Conservation (phyloP, 2,797 vertebrate species). For the Scarus forsteni region DNA sequence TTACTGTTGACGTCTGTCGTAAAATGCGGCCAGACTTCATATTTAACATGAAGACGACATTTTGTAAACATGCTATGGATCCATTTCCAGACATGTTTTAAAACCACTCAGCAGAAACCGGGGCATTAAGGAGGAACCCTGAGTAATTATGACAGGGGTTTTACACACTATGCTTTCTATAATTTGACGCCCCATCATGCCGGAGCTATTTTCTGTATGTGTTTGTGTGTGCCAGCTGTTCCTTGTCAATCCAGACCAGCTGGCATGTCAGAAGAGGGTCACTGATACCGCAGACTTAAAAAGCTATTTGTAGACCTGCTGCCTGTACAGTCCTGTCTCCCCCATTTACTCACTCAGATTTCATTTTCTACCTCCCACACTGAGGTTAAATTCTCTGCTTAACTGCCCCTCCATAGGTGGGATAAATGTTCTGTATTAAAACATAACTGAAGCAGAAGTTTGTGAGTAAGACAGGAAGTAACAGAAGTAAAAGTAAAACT, state of each 20-base stretch:
- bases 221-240: slow-evolving; percentile 87
- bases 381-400: too few species aligned
- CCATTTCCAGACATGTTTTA: not conserved
- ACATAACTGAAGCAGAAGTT: too few species aligned
- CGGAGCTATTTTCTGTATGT: slow-evolving; percentile 61
- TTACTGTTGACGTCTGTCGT: slow-evolving; percentile 59
- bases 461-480: too few species aligned
- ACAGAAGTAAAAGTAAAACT: too few species aligned
- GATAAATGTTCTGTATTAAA: too few species aligned
- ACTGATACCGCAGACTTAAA: slow-evolving; percentile 83
- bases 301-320: slow-evolving; percentile 90
- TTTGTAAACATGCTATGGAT: not conserved
- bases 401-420: too few species aligned
- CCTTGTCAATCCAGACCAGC: slow-evolving; percentile 89
- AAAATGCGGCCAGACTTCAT: not conserved
- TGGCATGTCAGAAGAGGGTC: slow-evolving; percentile 78
- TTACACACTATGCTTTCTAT: slow-evolving; percentile 45
- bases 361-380: not conserved
- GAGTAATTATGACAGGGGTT: slow-evolving; percentile 1
- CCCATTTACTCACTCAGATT: not conserved
- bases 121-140: not conserved
- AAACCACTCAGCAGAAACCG: not conserved
- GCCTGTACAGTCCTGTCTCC: slow-evolving; percentile 36
- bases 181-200: slow-evolving; percentile 67
- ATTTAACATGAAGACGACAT: not conserved